Evolutionary conservation across 2,888 invertebrate genomes (phyloP).

Genomic region (Opisthograptis luteolata): DNA sequence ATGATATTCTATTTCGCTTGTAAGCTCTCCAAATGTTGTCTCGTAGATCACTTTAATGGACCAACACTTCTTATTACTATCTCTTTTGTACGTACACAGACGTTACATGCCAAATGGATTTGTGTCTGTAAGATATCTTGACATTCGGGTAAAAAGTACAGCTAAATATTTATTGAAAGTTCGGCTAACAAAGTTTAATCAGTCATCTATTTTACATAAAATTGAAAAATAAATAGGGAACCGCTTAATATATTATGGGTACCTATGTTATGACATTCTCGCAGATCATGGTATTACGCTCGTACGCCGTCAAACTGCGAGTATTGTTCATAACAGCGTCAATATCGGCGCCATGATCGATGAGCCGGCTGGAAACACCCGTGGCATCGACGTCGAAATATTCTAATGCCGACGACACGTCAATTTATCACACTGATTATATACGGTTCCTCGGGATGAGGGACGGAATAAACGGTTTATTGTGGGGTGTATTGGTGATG

Average conservation of each 20-base stretch:
- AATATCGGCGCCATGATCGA: slow-evolving; percentile 66
- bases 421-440: slow-evolving; percentile 59
- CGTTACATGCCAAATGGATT: too few relatives aligned
- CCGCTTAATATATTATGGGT: not conserved
- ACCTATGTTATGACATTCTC: not conserved
- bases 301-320: slow-evolving; percentile 29
- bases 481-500: slow-evolving; percentile 13
- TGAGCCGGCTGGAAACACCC: slow-evolving; percentile 53
- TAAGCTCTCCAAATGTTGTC: not conserved
- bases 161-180: too few relatives aligned
- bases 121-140: too few relatives aligned
- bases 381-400: slow-evolving; percentile 44
- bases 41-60: not conserved
- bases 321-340: slow-evolving; percentile 49
- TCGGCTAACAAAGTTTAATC: too few relatives aligned
- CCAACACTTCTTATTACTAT: too few relatives aligned
- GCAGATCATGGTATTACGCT: slow-evolving; percentile 18
- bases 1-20: not conserved
- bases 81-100: too few relatives aligned
- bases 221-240: not conserved
- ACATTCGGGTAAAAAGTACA: too few relatives aligned
- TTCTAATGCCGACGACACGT: slow-evolving; percentile 52
- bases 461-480: slow-evolving; percentile 15
- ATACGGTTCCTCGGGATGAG: slow-evolving; percentile 29
- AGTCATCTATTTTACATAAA: too few relatives aligned